Conservation (phyloP, 1,140 invertebrate genomes). For the Anoplolepis gracilipes region DNA sequence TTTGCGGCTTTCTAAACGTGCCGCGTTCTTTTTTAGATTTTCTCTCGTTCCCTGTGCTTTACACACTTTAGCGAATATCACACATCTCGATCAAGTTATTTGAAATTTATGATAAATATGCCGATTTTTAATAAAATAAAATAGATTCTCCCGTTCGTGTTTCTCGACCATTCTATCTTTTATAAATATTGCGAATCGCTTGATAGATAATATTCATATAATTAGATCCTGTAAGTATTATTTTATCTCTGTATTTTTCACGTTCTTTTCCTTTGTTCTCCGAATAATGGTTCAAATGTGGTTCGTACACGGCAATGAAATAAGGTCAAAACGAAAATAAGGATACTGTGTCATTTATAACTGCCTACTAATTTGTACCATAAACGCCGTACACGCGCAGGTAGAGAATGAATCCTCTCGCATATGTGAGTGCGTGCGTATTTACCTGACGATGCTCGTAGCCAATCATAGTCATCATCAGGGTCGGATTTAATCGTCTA, state of each 20-base stretch:
- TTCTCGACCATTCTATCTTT: neutral
- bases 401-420: constrained; percentile 57
- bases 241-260: constrained; percentile 16
- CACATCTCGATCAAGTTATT: neutral
- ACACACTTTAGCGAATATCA: constrained; percentile 11
- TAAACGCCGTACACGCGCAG: constrained; percentile 76
- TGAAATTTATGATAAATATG: neutral
- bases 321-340: constrained; percentile 70
- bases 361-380: constrained; percentile 83
- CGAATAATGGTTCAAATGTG: constrained; percentile 61
- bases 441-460: constrained; percentile 67
- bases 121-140: neutral
- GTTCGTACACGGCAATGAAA: constrained; percentile 41
- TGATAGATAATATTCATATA: constrained; percentile 24
- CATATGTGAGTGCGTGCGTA: constrained; percentile 63
- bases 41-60: constrained; percentile 8
- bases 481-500: constrained; percentile 60
- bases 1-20: constrained; percentile 81
- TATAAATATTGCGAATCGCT: neutral
- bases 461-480: constrained; percentile 67
- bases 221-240: constrained; percentile 17
- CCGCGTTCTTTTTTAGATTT: constrained; percentile 45
- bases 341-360: constrained; percentile 81
- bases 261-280: neutral
- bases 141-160: neutral